These are phyloP conservation scores for Tipula confusa DNA, from an alignment of 2,888 invertebrate genomes.

Conservation along the genomic window DNA sequence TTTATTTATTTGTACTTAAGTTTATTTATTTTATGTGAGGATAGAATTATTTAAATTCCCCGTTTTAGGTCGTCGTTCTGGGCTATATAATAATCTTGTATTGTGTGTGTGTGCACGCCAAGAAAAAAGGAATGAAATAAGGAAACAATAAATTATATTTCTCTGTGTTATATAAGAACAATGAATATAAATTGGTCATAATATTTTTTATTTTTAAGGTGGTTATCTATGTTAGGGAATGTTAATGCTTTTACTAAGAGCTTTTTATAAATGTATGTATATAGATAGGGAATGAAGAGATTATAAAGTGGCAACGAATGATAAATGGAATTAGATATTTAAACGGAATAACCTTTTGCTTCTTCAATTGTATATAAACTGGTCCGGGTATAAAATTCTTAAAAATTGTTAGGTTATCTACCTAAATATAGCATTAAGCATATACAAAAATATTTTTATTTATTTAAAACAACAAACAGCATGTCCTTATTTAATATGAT, in stretches of 20 bases:
- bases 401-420: background rate
- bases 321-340: background rate
- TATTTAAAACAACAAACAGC: no score
- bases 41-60: background rate
- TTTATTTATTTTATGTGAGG: background rate
- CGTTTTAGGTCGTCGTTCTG: background rate
- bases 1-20: background rate
- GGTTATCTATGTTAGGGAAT: background rate
- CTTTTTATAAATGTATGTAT: background rate
- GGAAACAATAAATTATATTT: conserved; percentile 14
- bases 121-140: background rate
- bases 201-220: background rate
- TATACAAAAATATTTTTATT: no score
- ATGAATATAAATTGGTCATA: conserved; percentile 9
- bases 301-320: background rate
- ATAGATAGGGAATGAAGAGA: background rate
- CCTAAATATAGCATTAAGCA: no score
- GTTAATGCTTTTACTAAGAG: background rate
- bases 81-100: background rate
- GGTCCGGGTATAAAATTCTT: background rate
- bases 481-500: no score
- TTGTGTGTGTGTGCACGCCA: background rate
- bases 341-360: background rate
- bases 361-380: background rate
- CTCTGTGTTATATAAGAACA: conserved; percentile 15